phyloP scores from a whole-genome alignment of 2,888 invertebrate genomes.

The Corythucha ciliata region DNA sequence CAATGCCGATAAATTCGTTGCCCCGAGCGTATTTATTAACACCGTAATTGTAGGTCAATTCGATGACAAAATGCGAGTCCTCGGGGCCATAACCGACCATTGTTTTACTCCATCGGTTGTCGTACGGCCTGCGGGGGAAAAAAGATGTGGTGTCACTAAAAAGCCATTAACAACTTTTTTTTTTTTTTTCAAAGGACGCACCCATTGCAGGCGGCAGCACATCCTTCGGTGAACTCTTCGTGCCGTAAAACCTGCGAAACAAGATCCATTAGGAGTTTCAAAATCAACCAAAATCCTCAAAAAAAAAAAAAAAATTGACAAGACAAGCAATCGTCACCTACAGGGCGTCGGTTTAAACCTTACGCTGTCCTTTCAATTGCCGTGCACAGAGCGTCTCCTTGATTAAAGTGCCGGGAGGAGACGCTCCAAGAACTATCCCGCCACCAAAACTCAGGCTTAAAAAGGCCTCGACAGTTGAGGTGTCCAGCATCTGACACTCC shows the following conservation, averaged over 20 bases:
- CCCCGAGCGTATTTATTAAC: conserved; percentile 66
- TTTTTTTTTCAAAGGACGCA: conserved; percentile 42
- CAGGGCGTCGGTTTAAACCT: no score
- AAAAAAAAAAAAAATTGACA: conserved; percentile 13
- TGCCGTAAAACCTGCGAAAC: conserved; percentile 71
- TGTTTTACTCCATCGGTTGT: conserved; percentile 97
- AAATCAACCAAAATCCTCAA: no score
- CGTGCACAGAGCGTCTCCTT: no score
- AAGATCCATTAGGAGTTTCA: no score
- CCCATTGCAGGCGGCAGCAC: conserved; percentile 97
- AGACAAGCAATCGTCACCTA: conserved; percentile 10
- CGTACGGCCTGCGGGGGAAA: conserved; percentile 68
- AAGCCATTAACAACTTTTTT: not conserved
- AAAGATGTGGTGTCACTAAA: not conserved
- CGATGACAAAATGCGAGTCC: conserved; percentile 87
- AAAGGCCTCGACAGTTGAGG: no score
- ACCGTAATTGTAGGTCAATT: conserved; percentile 96
- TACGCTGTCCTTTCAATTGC: no score
- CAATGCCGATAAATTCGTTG: conserved; percentile 84
- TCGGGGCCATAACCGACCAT: conserved; percentile 98
- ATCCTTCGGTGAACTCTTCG: conserved; percentile 95
- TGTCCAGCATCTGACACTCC: no score
- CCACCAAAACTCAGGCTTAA: no score
- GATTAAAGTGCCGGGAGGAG: no score
- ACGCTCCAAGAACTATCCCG: no score